phyloP scores from a whole-genome alignment of 2,797 vertebrate genomes.

The Eleutherodactylus coqui region DNA sequence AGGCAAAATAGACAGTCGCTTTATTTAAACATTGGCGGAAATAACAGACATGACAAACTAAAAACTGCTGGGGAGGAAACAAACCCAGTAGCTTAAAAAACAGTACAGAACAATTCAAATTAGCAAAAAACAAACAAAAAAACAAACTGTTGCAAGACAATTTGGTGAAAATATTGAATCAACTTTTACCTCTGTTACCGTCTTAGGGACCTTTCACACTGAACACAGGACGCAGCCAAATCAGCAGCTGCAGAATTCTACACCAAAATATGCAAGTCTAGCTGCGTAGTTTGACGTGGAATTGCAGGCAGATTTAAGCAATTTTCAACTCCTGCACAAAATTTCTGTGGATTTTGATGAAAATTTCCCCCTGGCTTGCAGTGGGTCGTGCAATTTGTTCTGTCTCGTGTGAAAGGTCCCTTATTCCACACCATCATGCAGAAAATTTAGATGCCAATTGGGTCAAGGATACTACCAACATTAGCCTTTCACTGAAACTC shows the following conservation, averaged over 20 bases:
- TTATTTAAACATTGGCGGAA: conserved; percentile 58
- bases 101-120: not conserved
- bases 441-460: not conserved
- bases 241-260: too few relatives aligned
- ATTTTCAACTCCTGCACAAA: too few relatives aligned
- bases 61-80: not conserved
- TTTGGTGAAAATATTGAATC: not conserved
- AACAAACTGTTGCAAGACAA: not conserved
- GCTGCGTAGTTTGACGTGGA: too few relatives aligned
- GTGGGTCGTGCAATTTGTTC: too few relatives aligned
- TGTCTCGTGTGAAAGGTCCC: too few relatives aligned
- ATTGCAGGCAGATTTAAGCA: too few relatives aligned
- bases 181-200: not conserved
- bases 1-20: conserved; percentile 44
- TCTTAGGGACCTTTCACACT: too few relatives aligned
- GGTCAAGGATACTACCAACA: not conserved
- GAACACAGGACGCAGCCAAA: too few relatives aligned
- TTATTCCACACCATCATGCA: not conserved
- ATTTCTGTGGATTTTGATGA: too few relatives aligned
- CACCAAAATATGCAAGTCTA: too few relatives aligned
- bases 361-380: too few relatives aligned
- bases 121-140: too few relatives aligned
- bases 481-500: not conserved
- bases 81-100: conserved; percentile 8
- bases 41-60: conserved; percentile 34